These are phyloP conservation scores for Meloidogyne floridensis DNA, from an alignment of 1,140 invertebrate genomes.

Conservation along the genomic window DNA sequence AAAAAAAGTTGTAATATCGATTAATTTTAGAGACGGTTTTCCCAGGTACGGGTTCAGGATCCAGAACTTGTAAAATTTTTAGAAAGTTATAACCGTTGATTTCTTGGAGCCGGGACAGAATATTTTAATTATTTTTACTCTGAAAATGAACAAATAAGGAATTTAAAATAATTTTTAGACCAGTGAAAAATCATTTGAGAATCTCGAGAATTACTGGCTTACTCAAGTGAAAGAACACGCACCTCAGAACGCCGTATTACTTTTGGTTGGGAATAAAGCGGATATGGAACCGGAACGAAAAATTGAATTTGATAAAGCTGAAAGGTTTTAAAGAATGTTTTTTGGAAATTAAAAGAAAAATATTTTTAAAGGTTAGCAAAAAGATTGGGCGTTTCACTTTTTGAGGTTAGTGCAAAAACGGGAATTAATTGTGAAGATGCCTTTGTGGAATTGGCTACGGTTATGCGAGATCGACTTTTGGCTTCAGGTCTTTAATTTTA, in stretches of 20 bases:
- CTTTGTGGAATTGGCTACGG: constrained; percentile 58
- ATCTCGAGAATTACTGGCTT: constrained; percentile 65
- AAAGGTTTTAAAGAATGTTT: constrained; percentile 43
- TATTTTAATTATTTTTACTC: background rate
- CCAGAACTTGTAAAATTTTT: no score
- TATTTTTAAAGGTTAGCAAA: constrained; percentile 53
- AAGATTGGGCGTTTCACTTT: constrained; percentile 60
- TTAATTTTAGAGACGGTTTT: no score
- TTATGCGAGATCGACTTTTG: constrained; percentile 61
- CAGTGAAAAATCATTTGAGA: constrained; percentile 64
- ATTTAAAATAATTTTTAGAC: constrained; percentile 13
- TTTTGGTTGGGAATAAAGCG: constrained; percentile 65
- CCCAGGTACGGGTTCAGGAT: no score
- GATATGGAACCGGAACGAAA: constrained; percentile 62
- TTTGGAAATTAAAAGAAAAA: background rate
- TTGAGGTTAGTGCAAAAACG: constrained; percentile 65
- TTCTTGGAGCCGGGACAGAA: no score
- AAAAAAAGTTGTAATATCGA: no score
- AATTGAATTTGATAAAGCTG: constrained; percentile 62
- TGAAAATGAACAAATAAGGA: background rate
- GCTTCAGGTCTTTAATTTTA: constrained; percentile 42
- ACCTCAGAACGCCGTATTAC: constrained; percentile 61
- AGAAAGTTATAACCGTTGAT: no score
- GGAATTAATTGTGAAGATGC: constrained; percentile 65
- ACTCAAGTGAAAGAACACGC: constrained; percentile 63